Percentiles rank a stretch among this genome's conserved stretches.
phyloP scores from a whole-genome alignment of 2,113 vertebrate species.

The Columbina picui region DNA sequence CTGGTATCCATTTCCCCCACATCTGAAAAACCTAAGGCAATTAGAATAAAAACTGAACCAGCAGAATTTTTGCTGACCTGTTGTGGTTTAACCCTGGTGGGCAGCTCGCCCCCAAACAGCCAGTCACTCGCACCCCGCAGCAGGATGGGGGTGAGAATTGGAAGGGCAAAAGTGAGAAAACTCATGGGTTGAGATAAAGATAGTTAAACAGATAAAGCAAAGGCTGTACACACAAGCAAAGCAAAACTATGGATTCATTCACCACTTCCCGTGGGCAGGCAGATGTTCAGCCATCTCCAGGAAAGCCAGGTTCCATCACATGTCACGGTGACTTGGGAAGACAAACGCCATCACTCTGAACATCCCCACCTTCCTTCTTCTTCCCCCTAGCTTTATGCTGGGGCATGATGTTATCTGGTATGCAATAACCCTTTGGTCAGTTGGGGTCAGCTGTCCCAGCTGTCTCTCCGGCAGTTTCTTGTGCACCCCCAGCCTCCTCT shows the following conservation, averaged over 20 bases:
- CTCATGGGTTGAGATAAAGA: not conserved
- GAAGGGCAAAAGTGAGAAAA: not conserved
- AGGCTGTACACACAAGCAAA: not conserved
- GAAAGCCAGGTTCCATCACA: fast-evolving
- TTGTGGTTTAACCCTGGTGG: not conserved
- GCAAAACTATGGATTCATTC: not conserved
- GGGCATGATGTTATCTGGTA: fast-evolving
- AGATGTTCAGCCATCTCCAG: not conserved
- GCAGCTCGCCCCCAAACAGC: not conserved
- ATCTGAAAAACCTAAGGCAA: not conserved
- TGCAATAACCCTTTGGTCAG: not conserved
- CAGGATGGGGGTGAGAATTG: not conserved
- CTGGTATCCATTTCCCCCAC: not conserved
- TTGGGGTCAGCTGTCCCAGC: not conserved
- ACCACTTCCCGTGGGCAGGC: fast-evolving
- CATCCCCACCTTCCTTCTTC: fast-evolving
- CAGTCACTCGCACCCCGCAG: fast-evolving
- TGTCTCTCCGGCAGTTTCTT: not conserved
- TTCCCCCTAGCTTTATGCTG: not conserved
- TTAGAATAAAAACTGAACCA: not conserved
- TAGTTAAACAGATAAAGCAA: not conserved
- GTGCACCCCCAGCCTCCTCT: not conserved
- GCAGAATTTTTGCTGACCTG: not conserved
- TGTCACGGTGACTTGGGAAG: not conserved
- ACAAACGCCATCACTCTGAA: not conserved